Evolutionary conservation across 2,797 vertebrate species (phyloP).

Genomic region (Euthynnus affinis): DNA sequence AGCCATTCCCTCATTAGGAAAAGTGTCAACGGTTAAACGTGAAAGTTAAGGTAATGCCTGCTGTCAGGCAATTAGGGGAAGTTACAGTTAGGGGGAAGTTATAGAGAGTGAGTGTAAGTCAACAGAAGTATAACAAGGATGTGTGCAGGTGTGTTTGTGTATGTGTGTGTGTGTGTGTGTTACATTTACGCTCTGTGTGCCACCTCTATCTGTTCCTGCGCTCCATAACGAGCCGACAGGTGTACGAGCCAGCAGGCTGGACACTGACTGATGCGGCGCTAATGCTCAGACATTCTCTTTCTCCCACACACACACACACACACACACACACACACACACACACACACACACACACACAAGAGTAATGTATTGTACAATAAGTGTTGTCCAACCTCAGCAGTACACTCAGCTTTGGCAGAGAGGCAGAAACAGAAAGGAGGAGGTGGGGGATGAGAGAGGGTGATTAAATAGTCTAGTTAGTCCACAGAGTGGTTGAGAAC

Average conservation of each 20-base stretch:
- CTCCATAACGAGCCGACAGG: conserved; percentile 72
- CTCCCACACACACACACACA: conserved; percentile 2
- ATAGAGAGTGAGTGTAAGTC: conserved; percentile 39
- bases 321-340: conserved; percentile 5
- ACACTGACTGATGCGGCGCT: conserved; percentile 74
- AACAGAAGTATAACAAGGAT: conserved; percentile 54
- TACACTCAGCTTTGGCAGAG: conserved; percentile 62
- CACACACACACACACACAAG: conserved; percentile 19
- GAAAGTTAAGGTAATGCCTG: conserved; percentile 61
- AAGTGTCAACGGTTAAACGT: conserved; percentile 53
- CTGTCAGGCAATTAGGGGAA: conserved; percentile 62
- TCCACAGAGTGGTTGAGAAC: conserved; percentile 75
- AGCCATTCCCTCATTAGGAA: conserved; percentile 54
- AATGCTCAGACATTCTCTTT: conserved; percentile 35
- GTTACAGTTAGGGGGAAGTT: conserved; percentile 52
- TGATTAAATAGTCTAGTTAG: conserved; percentile 83
- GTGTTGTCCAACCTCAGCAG: conserved; percentile 70
- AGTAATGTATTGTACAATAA: conserved; percentile 67
- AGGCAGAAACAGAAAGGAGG: conserved; percentile 55
- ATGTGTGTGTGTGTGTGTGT: conserved; percentile 51
- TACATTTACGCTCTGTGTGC: conserved; percentile 60
- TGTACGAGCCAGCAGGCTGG: conserved; percentile 72
- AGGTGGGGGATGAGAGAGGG: conserved; percentile 53
- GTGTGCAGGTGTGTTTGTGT: conserved; percentile 44
- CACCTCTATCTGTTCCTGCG: conserved; percentile 62